Evolutionary conservation across 2,113 vertebrate genomes (phyloP).

Genomic region (Tonatia bakeri): DNA sequence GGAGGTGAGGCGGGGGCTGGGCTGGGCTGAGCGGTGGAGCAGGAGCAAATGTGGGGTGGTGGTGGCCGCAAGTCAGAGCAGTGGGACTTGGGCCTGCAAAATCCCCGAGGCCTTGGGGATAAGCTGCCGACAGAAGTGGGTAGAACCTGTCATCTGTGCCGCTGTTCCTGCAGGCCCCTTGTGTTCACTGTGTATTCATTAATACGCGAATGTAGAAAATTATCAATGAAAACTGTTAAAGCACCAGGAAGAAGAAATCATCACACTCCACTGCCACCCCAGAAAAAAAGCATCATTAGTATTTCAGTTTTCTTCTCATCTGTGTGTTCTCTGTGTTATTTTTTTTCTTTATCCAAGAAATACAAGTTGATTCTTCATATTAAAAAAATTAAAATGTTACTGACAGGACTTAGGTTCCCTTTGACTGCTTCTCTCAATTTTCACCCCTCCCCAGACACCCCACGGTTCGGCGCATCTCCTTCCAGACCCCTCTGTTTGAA

Average conservation of each 20-base stretch:
- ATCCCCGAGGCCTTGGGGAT: not conserved
- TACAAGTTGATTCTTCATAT: not conserved
- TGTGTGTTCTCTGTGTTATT: not conserved
- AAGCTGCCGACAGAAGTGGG: not conserved
- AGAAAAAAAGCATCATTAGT: not conserved
- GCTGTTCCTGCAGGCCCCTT: not conserved
- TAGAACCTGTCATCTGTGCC: not conserved
- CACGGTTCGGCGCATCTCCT: not conserved
- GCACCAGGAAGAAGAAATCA: not conserved
- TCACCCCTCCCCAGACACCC: not conserved
- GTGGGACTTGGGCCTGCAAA: fast-evolving
- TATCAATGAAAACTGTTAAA: not conserved
- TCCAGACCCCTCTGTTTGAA: not conserved
- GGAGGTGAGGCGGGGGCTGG: not conserved
- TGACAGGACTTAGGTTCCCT: not conserved
- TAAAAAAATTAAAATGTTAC: not conserved
- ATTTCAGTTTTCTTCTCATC: not conserved
- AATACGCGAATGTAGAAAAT: not conserved
- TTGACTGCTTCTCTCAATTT: not conserved
- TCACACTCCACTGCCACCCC: not conserved
- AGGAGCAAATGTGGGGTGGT: not conserved
- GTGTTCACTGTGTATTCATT: not conserved
- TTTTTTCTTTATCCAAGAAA: not conserved
- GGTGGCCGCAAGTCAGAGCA: not conserved
- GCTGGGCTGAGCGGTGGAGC: not conserved